Conservation (phyloP, 2,888 invertebrate species). For the Ophioninae sp. region DNA sequence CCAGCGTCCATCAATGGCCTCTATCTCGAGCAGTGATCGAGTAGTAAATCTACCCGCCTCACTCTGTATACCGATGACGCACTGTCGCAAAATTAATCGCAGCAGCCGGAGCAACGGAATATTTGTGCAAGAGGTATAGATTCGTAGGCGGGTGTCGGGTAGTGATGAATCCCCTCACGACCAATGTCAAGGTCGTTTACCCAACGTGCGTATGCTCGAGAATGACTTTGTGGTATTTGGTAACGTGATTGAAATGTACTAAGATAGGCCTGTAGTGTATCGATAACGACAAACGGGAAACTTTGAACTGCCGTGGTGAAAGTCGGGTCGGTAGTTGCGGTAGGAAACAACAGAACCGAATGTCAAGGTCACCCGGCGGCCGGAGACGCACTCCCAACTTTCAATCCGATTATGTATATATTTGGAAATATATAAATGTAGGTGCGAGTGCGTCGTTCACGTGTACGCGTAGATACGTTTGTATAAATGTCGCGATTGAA, state of each 20-base stretch:
- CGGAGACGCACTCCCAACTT: constrained; percentile 67
- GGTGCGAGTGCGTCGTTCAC: background rate
- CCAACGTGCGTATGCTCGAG: constrained; percentile 15
- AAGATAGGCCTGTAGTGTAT: constrained; percentile 1
- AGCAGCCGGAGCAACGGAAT: constrained; percentile 28
- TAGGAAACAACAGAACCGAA: constrained; percentile 64
- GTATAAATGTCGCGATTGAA: background rate
- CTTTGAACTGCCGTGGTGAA: constrained; percentile 6
- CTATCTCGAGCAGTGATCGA: constrained; percentile 7
- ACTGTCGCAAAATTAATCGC: constrained; percentile 1
- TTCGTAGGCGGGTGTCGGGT: constrained; percentile 37
- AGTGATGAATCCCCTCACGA: constrained; percentile 50
- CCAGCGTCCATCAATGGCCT: constrained; percentile 7
- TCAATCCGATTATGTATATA: constrained; percentile 51
- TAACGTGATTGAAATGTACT: constrained; percentile 11
- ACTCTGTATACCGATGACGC: constrained; percentile 1
- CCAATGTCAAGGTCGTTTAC: constrained; percentile 58
- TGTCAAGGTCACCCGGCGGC: constrained; percentile 73
- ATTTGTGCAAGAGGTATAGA: background rate
- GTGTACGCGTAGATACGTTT: background rate
- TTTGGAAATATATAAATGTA: background rate
- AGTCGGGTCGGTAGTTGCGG: constrained; percentile 36
- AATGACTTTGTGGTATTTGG: constrained; percentile 27
- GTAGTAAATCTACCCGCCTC: background rate
- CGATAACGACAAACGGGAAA: constrained; percentile 33